A percentile compares a stretch with the other conserved stretches of the same genome.
Evolutionary conservation across 2,888 invertebrate genomes (phyloP).

Genomic region (Pristionchus entomophagus): DNA sequence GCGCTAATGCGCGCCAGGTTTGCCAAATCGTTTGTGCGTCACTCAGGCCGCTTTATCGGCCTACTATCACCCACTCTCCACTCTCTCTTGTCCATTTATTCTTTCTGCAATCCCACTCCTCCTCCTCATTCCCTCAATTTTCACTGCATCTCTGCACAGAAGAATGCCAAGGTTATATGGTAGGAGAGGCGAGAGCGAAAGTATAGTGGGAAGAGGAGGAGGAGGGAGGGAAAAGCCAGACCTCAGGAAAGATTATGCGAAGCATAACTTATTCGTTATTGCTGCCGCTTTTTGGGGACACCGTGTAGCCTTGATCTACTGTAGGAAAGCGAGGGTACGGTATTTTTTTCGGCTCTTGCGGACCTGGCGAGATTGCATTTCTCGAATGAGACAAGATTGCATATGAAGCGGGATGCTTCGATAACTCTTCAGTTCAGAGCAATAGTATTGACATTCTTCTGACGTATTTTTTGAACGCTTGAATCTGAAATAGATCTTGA

Average conservation of each 20-base stretch:
- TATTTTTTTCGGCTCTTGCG: not conserved
- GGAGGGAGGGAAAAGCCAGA: not conserved
- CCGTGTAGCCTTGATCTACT: not conserved
- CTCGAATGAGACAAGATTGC: too few relatives aligned
- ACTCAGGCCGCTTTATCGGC: conserved; percentile 26
- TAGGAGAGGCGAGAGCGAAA: conserved; percentile 23
- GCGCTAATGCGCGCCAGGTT: not conserved
- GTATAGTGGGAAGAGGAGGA: not conserved
- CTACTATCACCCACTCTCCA: not conserved
- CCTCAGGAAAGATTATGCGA: conserved; percentile 24
- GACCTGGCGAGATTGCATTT: too few relatives aligned
- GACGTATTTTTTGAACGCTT: too few relatives aligned
- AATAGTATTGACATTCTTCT: too few relatives aligned
- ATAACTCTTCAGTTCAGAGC: too few relatives aligned
- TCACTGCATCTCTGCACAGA: conserved; percentile 6
- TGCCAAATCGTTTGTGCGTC: conserved; percentile 25
- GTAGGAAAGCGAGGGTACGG: not conserved
- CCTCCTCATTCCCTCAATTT: not conserved
- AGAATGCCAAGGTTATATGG: conserved; percentile 31
- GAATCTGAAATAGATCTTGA: too few relatives aligned
- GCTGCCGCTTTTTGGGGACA: not conserved
- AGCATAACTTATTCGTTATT: conserved; percentile 31
- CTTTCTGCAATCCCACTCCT: conserved; percentile 7
- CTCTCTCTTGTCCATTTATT: not conserved
- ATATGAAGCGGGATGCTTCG: too few relatives aligned